Evolutionary conservation across 2,113 vertebrate genomes (phyloP), one percentile per base, ranked within the genome.

Genomic region (Balaeniceps rex): DNA sequence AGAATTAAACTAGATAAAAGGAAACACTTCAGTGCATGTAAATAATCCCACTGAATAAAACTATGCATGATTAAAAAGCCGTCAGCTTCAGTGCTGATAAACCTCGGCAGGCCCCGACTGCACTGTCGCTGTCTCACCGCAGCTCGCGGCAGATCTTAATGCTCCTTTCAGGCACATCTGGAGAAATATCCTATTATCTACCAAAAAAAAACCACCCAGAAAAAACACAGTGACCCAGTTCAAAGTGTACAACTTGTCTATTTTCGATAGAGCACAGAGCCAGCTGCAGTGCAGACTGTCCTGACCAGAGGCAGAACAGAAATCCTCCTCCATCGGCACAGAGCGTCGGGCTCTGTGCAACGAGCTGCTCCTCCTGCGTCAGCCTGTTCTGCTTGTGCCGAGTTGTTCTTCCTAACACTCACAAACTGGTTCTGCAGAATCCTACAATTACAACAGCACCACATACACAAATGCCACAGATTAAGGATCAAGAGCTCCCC

Each of bases 81-180:
- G 0, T 19, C 55, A 19, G 55, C 47, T 12, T 6, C 21, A 13
- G 46, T 2, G 28, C 57, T 33, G 76, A 31, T 21, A 5, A 61
- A 42, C 12, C 65, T 40, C 4, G 2, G 47, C 21, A 5, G 15
- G 34, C 47, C 26, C 83, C 4, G 47, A 5, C 54, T 14, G 46
- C 11, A 6, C 36, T 1, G 42, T 29, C 12, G 2, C 57, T 4
- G 1, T 29, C 87, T 36, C 76, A 18, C 34, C 9, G 0, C 70
- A 13, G 65, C 72, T 42, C 83, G 23, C 5, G 4, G 49, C 60
- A 11, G 38, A 16, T 60, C 47, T 10, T 3, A 23, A 8, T 2
- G 51, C 83, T 89, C 52, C 81, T 44, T 54, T 46, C 69, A 33
- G 75, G 52, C 40, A 55, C 84, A 57, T 38, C 47, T 82, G 80